Percentiles rank a stretch among this genome's conserved stretches.
Conservation (phyloP, 2,797 vertebrate species). For the Lacerta viridis region DNA sequence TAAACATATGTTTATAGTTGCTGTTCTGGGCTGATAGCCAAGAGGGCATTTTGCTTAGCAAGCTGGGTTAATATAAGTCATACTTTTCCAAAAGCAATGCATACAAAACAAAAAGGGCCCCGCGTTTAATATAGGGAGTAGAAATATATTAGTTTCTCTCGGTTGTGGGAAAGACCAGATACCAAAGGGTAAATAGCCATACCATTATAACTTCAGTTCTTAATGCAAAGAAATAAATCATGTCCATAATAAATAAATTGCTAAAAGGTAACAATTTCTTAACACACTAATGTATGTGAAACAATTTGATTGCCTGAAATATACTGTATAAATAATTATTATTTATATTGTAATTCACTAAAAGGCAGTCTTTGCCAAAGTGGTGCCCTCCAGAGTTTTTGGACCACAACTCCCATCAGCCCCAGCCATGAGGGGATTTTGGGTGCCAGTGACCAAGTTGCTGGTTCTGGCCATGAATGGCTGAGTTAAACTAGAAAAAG, state of each 20-base stretch:
- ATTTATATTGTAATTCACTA: neutral
- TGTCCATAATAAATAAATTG: neutral
- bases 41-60: conserved; percentile 68
- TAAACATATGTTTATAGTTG: conserved; percentile 79
- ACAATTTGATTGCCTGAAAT: neutral
- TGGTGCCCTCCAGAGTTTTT: too few relatives aligned
- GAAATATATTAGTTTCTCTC: conserved; percentile 34
- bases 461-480: neutral
- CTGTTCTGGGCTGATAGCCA: conserved; percentile 72
- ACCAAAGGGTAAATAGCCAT: conserved; percentile 45
- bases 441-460: neutral
- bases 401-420: too few relatives aligned
- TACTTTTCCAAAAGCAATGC: conserved; percentile 47
- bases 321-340: neutral
- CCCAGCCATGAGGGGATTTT: too few relatives aligned
- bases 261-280: neutral
- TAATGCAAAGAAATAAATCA: conserved; percentile 21
- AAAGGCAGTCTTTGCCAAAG: too few relatives aligned
- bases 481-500: neutral
- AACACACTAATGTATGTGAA: neutral
- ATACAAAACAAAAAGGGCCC: conserved; percentile 40
- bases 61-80: conserved; percentile 55
- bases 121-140: conserved; percentile 51
- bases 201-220: neutral
- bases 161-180: conserved; percentile 20